Evolutionary conservation across 2,797 vertebrate species (phyloP).

Genomic region (Myotis findleyi): DNA sequence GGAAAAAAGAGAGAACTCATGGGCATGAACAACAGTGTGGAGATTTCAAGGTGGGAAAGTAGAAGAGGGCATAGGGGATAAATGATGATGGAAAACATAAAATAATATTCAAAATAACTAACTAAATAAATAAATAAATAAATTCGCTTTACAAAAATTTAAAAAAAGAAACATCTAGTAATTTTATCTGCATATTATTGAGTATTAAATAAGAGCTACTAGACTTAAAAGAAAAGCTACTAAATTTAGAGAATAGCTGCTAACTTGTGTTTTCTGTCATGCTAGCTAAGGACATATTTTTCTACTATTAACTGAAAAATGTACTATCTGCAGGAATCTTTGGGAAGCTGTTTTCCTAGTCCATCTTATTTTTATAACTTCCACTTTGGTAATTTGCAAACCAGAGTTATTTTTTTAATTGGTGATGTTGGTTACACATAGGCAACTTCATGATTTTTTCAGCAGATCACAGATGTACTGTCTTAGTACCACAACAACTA

Average conservation of each 20-base stretch:
- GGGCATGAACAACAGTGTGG: too few species aligned
- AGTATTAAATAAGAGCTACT: background rate
- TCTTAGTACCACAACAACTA: background rate
- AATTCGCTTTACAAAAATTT: too few species aligned
- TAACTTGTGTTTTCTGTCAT: background rate
- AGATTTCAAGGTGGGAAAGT: too few species aligned
- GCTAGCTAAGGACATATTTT: background rate
- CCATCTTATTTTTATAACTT: background rate
- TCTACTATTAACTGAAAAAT: background rate
- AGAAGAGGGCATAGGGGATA: too few species aligned
- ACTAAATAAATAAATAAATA: too few species aligned
- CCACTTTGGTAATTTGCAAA: background rate
- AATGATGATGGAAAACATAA: too few species aligned
- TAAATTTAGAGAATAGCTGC: background rate
- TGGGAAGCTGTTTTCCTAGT: background rate
- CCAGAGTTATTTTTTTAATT: background rate
- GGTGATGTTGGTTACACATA: background rate
- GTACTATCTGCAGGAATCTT: background rate
- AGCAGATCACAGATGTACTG: background rate
- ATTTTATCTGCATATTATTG: background rate
- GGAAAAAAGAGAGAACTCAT: too few species aligned
- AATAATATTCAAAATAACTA: too few species aligned
- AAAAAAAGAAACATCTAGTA: background rate
- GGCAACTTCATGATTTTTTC: background rate
- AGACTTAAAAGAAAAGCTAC: background rate